Conservation (phyloP, 2,113 vertebrate species). For the Cheirogaleus medius region DNA sequence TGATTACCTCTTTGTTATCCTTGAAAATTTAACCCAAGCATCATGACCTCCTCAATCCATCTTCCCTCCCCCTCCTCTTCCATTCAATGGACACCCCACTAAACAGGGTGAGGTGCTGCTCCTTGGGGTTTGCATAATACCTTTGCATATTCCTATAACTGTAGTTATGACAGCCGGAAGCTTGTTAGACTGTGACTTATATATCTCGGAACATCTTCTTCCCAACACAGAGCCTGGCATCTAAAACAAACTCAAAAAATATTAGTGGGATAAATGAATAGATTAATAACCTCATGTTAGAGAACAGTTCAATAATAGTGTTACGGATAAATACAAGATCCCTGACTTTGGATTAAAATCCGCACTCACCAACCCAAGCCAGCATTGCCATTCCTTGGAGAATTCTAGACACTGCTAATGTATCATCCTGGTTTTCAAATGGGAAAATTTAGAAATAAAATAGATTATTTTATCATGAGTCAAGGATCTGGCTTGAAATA, state of each 20-base stretch:
- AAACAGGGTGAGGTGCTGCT: not conserved
- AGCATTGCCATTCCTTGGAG: not conserved
- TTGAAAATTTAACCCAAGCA: not conserved
- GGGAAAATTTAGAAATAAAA: not conserved
- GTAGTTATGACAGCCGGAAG: not conserved
- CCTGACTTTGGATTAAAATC: not conserved
- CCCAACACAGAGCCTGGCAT: not conserved
- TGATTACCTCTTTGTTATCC: not conserved
- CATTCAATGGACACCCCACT: not conserved
- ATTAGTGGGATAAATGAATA: not conserved
- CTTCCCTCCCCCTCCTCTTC: not conserved
- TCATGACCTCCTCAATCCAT: not conserved
- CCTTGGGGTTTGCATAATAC: not conserved
- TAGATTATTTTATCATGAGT: not conserved
- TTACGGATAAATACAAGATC: not conserved
- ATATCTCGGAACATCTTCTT: conserved; percentile 11
- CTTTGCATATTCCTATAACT: not conserved
- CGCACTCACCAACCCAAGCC: not conserved
- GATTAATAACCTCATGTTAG: not conserved
- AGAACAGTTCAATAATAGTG: not conserved
- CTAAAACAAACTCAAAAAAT: not conserved
- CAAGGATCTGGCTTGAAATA: conserved; percentile 10
- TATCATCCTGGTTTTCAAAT: not conserved
- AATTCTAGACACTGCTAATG: not conserved
- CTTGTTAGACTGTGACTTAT: not conserved